Conservation (phyloP, 2,888 invertebrate genomes). For the Agriopis marginaria region DNA sequence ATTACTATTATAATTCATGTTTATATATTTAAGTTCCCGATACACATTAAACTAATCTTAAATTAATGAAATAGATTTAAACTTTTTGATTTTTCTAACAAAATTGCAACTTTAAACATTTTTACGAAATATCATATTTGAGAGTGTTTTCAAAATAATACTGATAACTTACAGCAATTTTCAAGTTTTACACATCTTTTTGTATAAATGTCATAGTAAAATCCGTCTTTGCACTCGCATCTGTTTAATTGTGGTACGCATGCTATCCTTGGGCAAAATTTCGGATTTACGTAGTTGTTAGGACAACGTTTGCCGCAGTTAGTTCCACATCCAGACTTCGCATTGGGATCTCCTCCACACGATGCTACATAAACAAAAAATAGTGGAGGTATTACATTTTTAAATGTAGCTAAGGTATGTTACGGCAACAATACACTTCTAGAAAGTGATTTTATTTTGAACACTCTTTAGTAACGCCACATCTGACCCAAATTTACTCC, state of each 20-base stretch:
- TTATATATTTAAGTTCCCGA: too few species aligned
- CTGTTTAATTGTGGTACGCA: slow-evolving; percentile 40
- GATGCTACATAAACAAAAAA: slow-evolving; percentile 15
- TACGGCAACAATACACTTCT: not conserved
- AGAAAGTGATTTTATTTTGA: too few species aligned
- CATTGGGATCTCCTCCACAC: slow-evolving; percentile 35
- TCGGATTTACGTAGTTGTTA: slow-evolving; percentile 29
- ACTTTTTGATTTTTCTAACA: too few species aligned
- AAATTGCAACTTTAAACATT: too few species aligned
- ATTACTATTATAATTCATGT: too few species aligned
- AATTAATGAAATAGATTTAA: too few species aligned
- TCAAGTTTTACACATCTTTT: slow-evolving; percentile 47
- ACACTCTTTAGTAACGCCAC: too few species aligned
- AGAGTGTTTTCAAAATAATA: not conserved
- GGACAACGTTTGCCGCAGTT: slow-evolving; percentile 50
- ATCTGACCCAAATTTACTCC: too few species aligned
- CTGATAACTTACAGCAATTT: slow-evolving; percentile 45
- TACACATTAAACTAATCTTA: too few species aligned
- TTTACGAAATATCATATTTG: too few species aligned
- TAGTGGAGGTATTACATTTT: not conserved
- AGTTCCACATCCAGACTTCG: slow-evolving; percentile 39
- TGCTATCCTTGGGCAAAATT: slow-evolving; percentile 33
- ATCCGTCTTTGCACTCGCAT: slow-evolving; percentile 53
- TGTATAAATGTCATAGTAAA: slow-evolving; percentile 40
- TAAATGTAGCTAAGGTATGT: not conserved